phyloP scores from a whole-genome alignment of 2,113 vertebrate species.

The Ondatra zibethicus region DNA sequence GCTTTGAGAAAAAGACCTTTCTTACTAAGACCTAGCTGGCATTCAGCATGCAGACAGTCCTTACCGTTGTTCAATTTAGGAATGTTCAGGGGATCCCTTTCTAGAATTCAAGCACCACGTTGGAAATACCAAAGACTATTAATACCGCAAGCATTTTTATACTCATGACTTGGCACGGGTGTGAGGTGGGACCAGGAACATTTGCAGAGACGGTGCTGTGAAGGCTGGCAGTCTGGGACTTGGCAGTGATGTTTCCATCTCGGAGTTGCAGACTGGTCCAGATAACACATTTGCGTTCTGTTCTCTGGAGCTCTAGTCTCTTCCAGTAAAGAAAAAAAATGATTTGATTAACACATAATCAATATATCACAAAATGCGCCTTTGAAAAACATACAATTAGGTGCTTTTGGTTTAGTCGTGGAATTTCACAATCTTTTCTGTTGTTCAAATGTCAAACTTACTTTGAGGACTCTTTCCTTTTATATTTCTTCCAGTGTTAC shows the following conservation, averaged over 20 bases:
- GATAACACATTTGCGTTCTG: neutral
- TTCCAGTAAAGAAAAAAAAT: neutral
- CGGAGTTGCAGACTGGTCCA: neutral
- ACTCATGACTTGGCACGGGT: conserved; percentile 71
- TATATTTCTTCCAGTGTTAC: neutral
- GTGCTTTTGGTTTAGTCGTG: neutral
- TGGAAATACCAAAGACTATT: conserved; percentile 83
- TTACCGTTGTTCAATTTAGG: conserved; percentile 74
- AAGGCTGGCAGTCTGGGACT: conserved; percentile 37
- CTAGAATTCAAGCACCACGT: conserved; percentile 78
- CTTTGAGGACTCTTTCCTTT: neutral
- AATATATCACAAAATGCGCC: neutral
- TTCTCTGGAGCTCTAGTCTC: conserved; percentile 1
- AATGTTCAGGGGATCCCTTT: conserved; percentile 83
- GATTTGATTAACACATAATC: neutral
- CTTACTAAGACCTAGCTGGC: conserved; percentile 65
- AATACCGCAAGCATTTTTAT: conserved; percentile 80
- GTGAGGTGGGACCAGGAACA: conserved; percentile 22
- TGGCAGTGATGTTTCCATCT: conserved; percentile 31
- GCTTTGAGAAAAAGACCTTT: conserved; percentile 70
- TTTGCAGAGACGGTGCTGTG: conserved; percentile 29
- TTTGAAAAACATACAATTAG: neutral
- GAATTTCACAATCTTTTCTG: neutral
- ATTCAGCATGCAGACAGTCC: conserved; percentile 69
- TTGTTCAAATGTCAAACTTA: conserved; percentile 19